phyloP scores from a whole-genome alignment of 2,797 vertebrate species.

The Hipposideros larvatus region DNA sequence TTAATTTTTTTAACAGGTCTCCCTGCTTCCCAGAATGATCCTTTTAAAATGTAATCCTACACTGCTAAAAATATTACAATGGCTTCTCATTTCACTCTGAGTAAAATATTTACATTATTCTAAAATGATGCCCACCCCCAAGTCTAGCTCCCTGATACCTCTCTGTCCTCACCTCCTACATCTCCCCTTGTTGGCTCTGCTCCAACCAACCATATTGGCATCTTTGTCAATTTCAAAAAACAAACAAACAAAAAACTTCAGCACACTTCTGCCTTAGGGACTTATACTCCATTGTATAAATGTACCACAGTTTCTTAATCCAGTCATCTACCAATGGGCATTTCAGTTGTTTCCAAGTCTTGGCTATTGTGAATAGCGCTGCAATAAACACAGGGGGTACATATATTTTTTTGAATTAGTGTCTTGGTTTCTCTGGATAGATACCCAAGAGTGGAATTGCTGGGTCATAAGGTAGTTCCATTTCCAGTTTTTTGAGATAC shows the following conservation, averaged over 20 bases:
- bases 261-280: not conserved
- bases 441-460: too few relatives aligned
- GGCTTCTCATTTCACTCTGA: constrained; percentile 24
- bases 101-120: constrained; percentile 19
- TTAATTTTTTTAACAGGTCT: not conserved
- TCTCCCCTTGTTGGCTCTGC: not conserved
- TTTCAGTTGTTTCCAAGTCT: too few relatives aligned
- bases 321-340: too few relatives aligned
- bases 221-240: not conserved
- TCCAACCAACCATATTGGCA: not conserved
- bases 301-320: too few relatives aligned
- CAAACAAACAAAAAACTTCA: not conserved
- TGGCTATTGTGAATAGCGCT: too few relatives aligned
- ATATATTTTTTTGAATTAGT: too few relatives aligned
- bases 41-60: not conserved
- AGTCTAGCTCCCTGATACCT: not conserved
- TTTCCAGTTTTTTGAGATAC: too few relatives aligned
- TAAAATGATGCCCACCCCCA: constrained; percentile 30
- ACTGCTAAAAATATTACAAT: not conserved
- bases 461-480: too few relatives aligned
- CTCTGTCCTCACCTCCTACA: not conserved
- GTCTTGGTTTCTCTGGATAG: too few relatives aligned
- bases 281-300: not conserved
- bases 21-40: not conserved
- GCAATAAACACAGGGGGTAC: too few relatives aligned